These are phyloP conservation scores for Synergus laeviventris DNA, from an alignment of 2,888 invertebrate species.

Conservation along the genomic window DNA sequence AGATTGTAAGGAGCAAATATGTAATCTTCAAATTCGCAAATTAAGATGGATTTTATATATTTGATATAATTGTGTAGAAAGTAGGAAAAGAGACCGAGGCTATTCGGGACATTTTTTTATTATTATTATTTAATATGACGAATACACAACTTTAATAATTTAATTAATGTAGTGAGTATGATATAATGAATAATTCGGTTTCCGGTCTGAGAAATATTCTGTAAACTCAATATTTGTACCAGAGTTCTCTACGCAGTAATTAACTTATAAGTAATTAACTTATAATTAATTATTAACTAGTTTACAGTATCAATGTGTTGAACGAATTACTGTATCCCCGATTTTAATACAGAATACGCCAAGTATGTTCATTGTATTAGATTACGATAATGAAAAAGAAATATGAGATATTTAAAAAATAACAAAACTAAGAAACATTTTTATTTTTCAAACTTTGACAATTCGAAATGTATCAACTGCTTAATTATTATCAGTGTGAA, in stretches of 20 bases:
- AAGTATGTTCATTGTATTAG: background rate
- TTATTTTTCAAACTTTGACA: background rate
- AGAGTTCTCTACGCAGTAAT: background rate
- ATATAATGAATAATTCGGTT: background rate
- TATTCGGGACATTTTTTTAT: too few species aligned
- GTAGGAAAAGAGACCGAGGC: too few species aligned
- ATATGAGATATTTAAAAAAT: background rate
- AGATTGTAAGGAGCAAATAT: background rate
- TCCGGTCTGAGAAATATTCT: background rate
- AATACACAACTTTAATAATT: background rate
- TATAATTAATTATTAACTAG: background rate
- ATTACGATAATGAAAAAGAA: background rate
- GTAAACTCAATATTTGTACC: background rate
- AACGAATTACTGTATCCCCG: background rate
- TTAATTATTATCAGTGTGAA: background rate
- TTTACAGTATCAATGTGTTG: background rate
- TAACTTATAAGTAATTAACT: background rate
- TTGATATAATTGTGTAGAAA: background rate
- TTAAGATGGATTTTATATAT: background rate
- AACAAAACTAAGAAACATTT: background rate
- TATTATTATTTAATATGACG: too few species aligned
- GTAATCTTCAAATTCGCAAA: background rate
- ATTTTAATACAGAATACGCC: background rate
- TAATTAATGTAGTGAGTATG: background rate
- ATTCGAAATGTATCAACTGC: background rate